Base-by-base conservation (phyloP, 1,140 invertebrate genomes). In the Chironomus tepperi region DNA sequence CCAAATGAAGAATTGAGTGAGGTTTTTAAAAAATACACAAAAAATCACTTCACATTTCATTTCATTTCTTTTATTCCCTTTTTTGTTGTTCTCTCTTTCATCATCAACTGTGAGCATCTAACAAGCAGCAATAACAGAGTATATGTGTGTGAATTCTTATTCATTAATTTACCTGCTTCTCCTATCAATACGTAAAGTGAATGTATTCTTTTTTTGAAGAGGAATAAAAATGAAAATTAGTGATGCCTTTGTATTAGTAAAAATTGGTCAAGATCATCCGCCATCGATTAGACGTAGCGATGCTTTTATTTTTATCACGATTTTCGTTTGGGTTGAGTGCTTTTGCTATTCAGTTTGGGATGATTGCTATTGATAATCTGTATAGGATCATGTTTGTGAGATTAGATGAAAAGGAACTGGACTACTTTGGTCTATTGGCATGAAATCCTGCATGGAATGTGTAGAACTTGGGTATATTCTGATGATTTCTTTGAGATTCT, bases 1-100 rank as follows among this genome's bases (percentile, higher is more conserved):
- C 72, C 47, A 57, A 34, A 5, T 34, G n/a, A 18, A 19, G 65
- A 67, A 67, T 21, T 42, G 15, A 42, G n/a, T 9, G 21, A 24
- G 42, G 21, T 21, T 73, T 72, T 34, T 34, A 42, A 73, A n/a
- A 34, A 73, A 73, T 42, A 73, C 21, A 7, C 21, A 34, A 72
- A 19, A 72, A 72, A 72, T 34, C 67, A 72, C 72, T 42, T 24
- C 72, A 42, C 72, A 73, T 67, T 67, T n/a, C 65, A 73, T 73
- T 8, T 72, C 18, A 9, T 73, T 73, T 15, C 72, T 24, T 73
- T 73, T 73, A 34, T 73, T 34, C 21, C 24, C 42, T 73, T 34
- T 34, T 24, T 34, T 15, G 5, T 42, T 73, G 9, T 42, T 42
- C 21, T 42, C 21, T 34, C 72, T 73, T 34, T 42, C 15, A 8